Conservation (phyloP, 1,140 invertebrate species). For the Nephila pilipes region DNA sequence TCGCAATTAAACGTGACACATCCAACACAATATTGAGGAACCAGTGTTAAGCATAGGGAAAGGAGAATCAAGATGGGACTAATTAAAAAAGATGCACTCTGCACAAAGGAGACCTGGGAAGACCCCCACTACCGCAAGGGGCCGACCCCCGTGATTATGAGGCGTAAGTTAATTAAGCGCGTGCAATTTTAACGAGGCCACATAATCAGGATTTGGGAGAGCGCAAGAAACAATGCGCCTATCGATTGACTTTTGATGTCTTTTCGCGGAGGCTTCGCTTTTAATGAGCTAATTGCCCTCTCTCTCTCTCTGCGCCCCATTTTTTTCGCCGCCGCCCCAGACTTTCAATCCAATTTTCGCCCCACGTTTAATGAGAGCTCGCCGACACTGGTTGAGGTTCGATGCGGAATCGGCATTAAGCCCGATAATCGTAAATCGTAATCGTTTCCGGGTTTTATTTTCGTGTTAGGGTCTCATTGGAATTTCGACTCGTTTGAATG, state of each 20-base stretch:
- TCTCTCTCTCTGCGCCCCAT: background rate
- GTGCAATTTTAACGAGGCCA: slow-evolving; percentile 77
- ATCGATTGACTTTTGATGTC: slow-evolving; percentile 75
- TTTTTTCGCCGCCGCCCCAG: background rate
- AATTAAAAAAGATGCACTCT: too few relatives aligned
- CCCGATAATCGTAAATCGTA: slow-evolving; percentile 74
- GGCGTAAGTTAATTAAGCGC: slow-evolving; percentile 77
- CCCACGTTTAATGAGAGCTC: slow-evolving; percentile 66
- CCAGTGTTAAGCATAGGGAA: too few relatives aligned
- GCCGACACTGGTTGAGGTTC: slow-evolving; percentile 14
- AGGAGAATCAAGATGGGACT: too few relatives aligned
- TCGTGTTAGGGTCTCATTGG: slow-evolving; percentile 62
- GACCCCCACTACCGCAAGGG: slow-evolving; percentile 12
- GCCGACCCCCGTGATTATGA: slow-evolving; percentile 67
- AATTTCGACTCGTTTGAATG: slow-evolving; percentile 35
- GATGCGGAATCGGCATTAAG: slow-evolving; percentile 62
- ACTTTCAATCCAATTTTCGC: slow-evolving; percentile 73
- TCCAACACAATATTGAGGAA: too few relatives aligned
- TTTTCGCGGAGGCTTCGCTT: slow-evolving; percentile 66
- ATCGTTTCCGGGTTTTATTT: slow-evolving; percentile 71
- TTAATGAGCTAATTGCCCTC: slow-evolving; percentile 75
- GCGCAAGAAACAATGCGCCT: slow-evolving; percentile 71
- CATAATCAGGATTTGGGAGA: slow-evolving; percentile 74
- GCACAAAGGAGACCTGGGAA: slow-evolving; percentile 43
- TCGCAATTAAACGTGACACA: too few relatives aligned